Evolutionary conservation across 2,113 vertebrate species (phyloP), one percentile per base, ranked within the genome.

Genomic region (Tretioscincus oriximinensis): DNA sequence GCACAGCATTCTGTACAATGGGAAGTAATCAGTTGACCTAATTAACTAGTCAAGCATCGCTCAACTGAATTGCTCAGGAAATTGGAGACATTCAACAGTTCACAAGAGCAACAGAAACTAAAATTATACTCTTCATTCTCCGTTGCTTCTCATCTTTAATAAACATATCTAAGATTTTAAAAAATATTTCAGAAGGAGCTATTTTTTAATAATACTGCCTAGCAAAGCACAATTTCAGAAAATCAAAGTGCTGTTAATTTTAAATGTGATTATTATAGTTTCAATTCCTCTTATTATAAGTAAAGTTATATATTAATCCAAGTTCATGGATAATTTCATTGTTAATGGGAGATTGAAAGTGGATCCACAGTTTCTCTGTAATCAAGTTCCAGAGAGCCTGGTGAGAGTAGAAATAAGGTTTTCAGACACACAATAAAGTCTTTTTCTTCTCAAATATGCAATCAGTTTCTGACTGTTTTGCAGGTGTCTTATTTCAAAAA

Each of bases 1-100:
- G 51, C 47, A 58, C 21, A 83, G 72, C 61, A 45, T 73, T 21
- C 28, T 11, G 61, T 78, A 66, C 49, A 74, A 49, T 78, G 28
- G n/a, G 70, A 74, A 67, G 51, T 20, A 78, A 78, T 60, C 70
- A n/a, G 63, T 14, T 83, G 82, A 60, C 68, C 66, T 61, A 77
- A 49, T 82, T 78, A 61, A 72, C 47, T 60, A 60, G 35, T 74
- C 9, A 29, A 78, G 73, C 10, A 73, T 16, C 49, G 49, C 26
- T 67, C 31, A 49, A 68, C 73, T 78, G 65, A 78, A 61, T 31
- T 68, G 51, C 63, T 68, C 68, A 73, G 69, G 63, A 71, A 66
- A 77, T 66, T 71, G 70, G 63, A 61, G 51, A 47, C 16, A 78
- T 67, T 74, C 70, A 68, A 73, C 54, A 58, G 54, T 16, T 58